Percentiles rank a stretch among this genome's conserved stretches.
These are phyloP conservation scores for Drosophila leontia DNA, from an alignment of 1,140 invertebrate genomes.

Conservation along the genomic window DNA sequence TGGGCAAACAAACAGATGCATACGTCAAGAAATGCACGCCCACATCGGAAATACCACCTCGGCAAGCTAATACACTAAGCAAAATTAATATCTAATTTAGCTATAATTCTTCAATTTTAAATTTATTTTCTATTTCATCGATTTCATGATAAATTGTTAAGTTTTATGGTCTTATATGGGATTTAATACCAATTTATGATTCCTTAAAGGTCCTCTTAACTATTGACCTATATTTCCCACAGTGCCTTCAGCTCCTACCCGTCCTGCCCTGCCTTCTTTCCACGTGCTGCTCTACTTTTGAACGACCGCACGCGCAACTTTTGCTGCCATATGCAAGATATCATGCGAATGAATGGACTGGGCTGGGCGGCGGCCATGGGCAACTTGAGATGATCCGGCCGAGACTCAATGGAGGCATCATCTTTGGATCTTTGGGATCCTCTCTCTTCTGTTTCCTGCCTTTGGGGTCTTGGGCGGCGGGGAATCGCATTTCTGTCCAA, in stretches of 20 bases:
- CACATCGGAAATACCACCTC: slow-evolving; percentile 26
- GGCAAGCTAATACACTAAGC: neutral
- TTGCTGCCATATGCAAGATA: slow-evolving; percentile 67
- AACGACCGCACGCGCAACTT: slow-evolving; percentile 65
- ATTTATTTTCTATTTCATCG: neutral
- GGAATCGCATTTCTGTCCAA: slow-evolving; percentile 37
- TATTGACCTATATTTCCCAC: neutral
- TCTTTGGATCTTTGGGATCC: neutral
- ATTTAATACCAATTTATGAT: neutral
- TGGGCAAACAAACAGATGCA: slow-evolving; percentile 69
- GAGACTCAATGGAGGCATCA: slow-evolving; percentile 20
- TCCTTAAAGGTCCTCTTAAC: neutral
- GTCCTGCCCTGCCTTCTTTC: slow-evolving; percentile 6
- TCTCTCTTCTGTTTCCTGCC: neutral
- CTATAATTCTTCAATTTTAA: no score
- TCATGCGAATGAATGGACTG: slow-evolving; percentile 56
- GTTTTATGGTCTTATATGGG: neutral
- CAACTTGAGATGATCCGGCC: slow-evolving; percentile 23
- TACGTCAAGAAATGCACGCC: slow-evolving; percentile 56
- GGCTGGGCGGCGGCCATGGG: slow-evolving; percentile 9
- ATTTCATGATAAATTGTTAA: neutral
- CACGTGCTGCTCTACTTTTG: slow-evolving; percentile 48
- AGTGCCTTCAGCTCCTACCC: slow-evolving; percentile 3
- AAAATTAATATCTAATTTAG: neutral
- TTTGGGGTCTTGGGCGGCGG: neutral